These are phyloP conservation scores for Aplysia californica DNA, from an alignment of 1,140 invertebrate genomes.

Conservation along the genomic window DNA sequence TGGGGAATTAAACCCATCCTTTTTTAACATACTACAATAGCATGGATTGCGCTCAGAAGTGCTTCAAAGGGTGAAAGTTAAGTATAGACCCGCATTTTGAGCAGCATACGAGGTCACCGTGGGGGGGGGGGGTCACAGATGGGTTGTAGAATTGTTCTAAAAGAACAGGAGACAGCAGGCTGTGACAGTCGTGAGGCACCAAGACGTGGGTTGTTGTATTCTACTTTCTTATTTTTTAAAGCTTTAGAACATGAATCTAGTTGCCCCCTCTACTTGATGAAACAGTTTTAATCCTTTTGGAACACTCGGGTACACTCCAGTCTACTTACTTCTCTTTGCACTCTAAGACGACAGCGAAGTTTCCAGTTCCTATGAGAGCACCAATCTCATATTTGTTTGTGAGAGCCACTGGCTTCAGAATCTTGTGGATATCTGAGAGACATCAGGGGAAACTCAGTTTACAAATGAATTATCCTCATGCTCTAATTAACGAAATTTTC, in stretches of 20 bases:
- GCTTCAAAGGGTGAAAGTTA: no score
- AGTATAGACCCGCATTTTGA: no score
- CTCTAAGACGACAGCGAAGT: constrained; percentile 76
- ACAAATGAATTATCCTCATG: no score
- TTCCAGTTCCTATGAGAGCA: constrained; percentile 82
- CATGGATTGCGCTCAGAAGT: no score
- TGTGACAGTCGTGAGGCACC: neutral
- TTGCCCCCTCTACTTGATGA: neutral
- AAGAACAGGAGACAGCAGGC: neutral
- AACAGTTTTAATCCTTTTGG: neutral
- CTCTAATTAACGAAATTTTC: neutral
- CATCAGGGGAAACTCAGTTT: no score
- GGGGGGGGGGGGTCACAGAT: no score
- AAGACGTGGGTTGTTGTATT: neutral
- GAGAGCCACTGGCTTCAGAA: constrained; percentile 30
- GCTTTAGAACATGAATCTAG: neutral
- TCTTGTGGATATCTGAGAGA: constrained; percentile 1
- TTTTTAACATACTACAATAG: no score
- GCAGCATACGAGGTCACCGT: no score
- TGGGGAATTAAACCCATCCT: no score
- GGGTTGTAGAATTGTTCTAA: no score
- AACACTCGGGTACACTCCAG: neutral
- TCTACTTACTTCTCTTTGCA: constrained; percentile 63
- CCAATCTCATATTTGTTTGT: constrained; percentile 61
- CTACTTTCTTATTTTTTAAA: neutral